Evolutionary conservation across 2,888 invertebrate species (phyloP), one percentile per base, ranked within the genome.

Genomic region (Synergus japonicus): DNA sequence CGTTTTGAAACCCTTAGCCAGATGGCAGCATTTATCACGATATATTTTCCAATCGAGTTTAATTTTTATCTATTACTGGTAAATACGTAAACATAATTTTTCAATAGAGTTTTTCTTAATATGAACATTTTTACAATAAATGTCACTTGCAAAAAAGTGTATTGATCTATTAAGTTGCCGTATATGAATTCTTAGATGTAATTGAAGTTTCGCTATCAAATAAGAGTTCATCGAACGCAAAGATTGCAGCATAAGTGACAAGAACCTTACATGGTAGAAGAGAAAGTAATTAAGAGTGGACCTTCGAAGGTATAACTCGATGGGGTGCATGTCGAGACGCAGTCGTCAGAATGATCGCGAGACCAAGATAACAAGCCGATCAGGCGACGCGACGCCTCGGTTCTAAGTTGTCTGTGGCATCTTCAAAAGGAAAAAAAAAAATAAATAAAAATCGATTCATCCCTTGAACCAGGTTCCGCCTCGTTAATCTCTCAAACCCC

Each of bases 271-370:
- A 69, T 79, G 79, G 69, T 78, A 81, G 80, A 79, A 79, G 79
- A 69, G 76, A 84, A 78, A 82, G 85, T 86, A 86, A 86, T 86
- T 85, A 86, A 86, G 84, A 82, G 81, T 83, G 84, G 83, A 81
- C 83, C 80, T 81, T 85, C 83, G 79, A 69, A 77, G 69, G 78
- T 83, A 83, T 82, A 83, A 79, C 83, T 81, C 83, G 82, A 78
- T 79, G 82, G 80, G 85, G 83, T 84, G 82, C 84, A 84, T 86
- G 87, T 83, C 81, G 76, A 65, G 79, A 79, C 80, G 81, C 79
- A 78, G 81, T 86, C 83, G 84, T 77, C 80, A 82, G 80, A 82
- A 82, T 81, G 86, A 87, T 85, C 81, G 85, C 84, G 85, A 85
- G 85, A 85, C 83, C 80, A 79, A 84, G 86, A 86, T 87, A 87